These are phyloP conservation scores for Gymnocheta viridis DNA, from an alignment of 2,888 invertebrate genomes.

Conservation along the genomic window DNA sequence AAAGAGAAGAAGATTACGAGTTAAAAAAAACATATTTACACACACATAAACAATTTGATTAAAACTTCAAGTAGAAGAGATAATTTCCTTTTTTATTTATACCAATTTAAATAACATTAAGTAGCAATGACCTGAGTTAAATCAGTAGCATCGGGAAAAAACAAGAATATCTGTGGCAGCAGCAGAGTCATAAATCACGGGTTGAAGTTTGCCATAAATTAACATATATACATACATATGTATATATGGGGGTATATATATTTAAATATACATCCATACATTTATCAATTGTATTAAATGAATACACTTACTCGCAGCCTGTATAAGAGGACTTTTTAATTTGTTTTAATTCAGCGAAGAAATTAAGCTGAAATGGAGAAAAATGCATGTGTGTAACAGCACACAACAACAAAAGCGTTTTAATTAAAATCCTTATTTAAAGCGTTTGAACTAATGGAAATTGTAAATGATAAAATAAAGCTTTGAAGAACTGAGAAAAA, in stretches of 20 bases:
- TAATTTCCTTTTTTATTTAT: constrained; percentile 21
- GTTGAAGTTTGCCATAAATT: constrained; percentile 59
- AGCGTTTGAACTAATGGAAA: constrained; percentile 4
- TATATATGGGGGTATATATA: neutral
- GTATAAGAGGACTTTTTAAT: constrained; percentile 50
- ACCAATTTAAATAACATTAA: constrained; percentile 3
- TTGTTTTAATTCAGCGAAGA: constrained; percentile 43
- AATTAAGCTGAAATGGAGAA: neutral
- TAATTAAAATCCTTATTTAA: constrained; percentile 30
- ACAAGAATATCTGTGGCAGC: constrained; percentile 14
- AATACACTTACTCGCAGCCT: neutral
- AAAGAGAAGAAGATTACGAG: constrained; percentile 25
- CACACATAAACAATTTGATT: constrained; percentile 50
- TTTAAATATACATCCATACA: neutral
- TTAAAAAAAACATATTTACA: neutral
- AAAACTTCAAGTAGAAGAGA: constrained; percentile 50
- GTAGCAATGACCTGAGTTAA: constrained; percentile 25
- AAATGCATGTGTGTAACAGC: neutral
- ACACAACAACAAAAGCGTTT: constrained; percentile 2
- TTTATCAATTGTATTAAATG: neutral
- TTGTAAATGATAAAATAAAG: neutral
- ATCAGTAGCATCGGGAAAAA: constrained; percentile 1
- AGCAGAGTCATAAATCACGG: constrained; percentile 60
- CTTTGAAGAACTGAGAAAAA: neutral
- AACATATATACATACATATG: constrained; percentile 25